These are phyloP conservation scores for Rhopalosiphum padi DNA, from an alignment of 1,140 invertebrate species.

Conservation along the genomic window DNA sequence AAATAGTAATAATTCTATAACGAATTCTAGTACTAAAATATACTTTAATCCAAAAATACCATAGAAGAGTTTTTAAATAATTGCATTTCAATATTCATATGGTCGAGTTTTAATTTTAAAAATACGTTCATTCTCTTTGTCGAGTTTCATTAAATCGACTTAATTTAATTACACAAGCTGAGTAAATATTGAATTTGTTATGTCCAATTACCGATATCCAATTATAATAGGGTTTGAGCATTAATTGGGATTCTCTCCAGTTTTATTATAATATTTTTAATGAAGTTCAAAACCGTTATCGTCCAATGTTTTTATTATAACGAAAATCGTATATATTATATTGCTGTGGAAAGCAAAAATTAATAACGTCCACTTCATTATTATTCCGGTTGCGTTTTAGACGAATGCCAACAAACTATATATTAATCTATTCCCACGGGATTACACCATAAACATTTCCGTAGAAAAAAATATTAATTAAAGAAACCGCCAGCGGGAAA, in stretches of 20 bases:
- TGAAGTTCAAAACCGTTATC: neutral
- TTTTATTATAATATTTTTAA: conserved; percentile 7
- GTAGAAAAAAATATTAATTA: conserved; percentile 26
- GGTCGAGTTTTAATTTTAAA: neutral
- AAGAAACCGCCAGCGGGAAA: neutral
- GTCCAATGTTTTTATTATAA: neutral
- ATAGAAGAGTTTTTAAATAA: conserved; percentile 9
- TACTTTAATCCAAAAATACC: neutral
- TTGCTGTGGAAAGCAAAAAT: conserved; percentile 2
- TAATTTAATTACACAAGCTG: neutral
- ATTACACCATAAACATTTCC: neutral
- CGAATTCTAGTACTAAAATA: too few relatives aligned
- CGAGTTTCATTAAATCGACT: neutral
- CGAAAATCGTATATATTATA: neutral
- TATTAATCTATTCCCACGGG: neutral
- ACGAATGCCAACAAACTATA: neutral
- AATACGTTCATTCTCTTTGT: neutral
- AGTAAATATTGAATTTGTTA: neutral
- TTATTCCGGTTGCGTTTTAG: conserved; percentile 12
- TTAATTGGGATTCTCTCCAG: conserved; percentile 11
- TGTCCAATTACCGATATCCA: neutral
- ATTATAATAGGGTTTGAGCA: conserved; percentile 7
- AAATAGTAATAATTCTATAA: too few relatives aligned
- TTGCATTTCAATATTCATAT: neutral
- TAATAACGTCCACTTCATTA: neutral